Evolutionary conservation across 2,888 invertebrate species (phyloP).

Genomic region (Buathra laborator): DNA sequence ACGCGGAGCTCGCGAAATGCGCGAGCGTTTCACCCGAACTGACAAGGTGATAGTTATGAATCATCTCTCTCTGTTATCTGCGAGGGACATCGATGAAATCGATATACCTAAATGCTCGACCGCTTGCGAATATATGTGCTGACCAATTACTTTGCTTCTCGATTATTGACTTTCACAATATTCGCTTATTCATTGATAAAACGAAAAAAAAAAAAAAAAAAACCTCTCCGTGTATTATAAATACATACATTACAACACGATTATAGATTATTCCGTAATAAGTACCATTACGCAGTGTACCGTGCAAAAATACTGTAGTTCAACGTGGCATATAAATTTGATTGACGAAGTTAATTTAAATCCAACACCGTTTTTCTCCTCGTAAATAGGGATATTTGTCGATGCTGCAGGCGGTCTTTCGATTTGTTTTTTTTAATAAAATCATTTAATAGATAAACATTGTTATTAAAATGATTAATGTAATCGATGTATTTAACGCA

Average conservation of each 20-base stretch:
- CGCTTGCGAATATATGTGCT: neutral
- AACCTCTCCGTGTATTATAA: neutral
- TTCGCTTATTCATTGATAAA: neutral
- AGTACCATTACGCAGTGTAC: neutral
- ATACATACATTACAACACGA: neutral
- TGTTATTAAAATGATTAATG: no score
- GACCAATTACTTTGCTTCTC: conserved; percentile 4
- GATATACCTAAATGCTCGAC: conserved; percentile 17
- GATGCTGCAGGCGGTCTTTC: no score
- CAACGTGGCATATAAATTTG: no score
- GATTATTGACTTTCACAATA: neutral
- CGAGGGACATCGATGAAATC: conserved; percentile 34
- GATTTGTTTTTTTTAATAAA: no score
- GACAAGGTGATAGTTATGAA: conserved; percentile 39
- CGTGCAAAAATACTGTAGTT: neutral
- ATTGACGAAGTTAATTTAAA: no score
- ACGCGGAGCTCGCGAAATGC: neutral
- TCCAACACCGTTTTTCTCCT: no score
- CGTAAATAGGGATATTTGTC: no score
- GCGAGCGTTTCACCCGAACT: conserved; percentile 19
- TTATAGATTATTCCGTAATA: neutral
- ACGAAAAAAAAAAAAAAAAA: neutral
- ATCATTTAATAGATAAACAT: no score
- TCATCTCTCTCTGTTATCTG: conserved; percentile 10
- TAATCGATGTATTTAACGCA: no score